Evolutionary conservation across 2,888 invertebrate species (phyloP), one percentile per base, ranked within the genome.

Genomic region (Drosophila macrospina): DNA sequence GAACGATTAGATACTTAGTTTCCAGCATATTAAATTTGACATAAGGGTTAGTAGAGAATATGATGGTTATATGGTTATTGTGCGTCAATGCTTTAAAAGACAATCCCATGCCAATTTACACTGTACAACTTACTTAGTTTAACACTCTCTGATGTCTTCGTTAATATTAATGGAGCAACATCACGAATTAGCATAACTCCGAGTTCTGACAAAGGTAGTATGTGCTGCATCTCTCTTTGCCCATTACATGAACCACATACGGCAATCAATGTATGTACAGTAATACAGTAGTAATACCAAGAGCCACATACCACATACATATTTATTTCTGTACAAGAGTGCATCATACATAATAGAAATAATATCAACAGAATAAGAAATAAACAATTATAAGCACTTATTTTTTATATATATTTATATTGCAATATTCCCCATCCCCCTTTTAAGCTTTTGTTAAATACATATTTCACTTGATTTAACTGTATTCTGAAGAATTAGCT

Each of bases 81-180:
- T 41, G 36, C 15, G 68, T 62, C 51, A 64, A 15, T 44, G 20
- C 26, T 39, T 34, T 45, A 10, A 15, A 45, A 50, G 36, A n/a
- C 61, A 51, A 57, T 41, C 60, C 60, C 66, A 32, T 56, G 56
- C 39, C 59, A 42, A 20, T 41, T 42, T 72, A 59, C 34, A 10
- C 55, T 62, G 54, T 50, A 56, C 62, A 61, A 95, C 95, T 95
- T 93, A 98, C 98, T 96, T 95, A n/a, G n/a, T n/a, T n/a, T n/a
- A n/a, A n/a, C n/a, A 95, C 72, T 93, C 13, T 24, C 94, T 6
- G 98, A 97, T 26, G 99, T 99, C 86, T 94, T 93, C 56, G 96
- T 30, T n/a, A 24, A 32, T 20, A 94, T 93, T 99, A 98, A 41
- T 66, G 97, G 20, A 20, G 1, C 20, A 20, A 20, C 20, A 20